Conservation (phyloP, 1,140 invertebrate species). For the Tenebrio molitor region DNA sequence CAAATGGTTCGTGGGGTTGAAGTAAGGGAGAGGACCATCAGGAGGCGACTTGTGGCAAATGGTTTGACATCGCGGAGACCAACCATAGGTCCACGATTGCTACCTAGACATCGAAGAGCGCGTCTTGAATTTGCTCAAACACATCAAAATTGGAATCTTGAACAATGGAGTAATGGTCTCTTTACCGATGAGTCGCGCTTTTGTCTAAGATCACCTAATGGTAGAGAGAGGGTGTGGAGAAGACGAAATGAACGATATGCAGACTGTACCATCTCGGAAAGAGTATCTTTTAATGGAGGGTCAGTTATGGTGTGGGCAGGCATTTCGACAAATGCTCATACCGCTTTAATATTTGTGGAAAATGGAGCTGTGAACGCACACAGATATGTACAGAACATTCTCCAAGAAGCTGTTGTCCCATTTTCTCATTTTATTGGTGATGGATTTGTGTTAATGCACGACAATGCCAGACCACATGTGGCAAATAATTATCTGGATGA, state of each 20-base stretch:
- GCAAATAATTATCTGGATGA: constrained; percentile 23
- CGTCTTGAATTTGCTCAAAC: no score
- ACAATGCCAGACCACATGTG: constrained; percentile 38
- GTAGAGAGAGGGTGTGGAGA: background rate
- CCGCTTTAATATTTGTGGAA: background rate
- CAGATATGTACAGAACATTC: background rate
- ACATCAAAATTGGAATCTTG: no score
- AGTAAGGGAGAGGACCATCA: background rate
- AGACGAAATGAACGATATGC: background rate
- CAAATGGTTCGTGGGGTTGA: background rate
- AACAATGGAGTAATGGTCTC: background rate
- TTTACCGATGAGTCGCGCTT: background rate
- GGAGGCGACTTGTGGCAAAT: background rate
- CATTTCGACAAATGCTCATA: background rate
- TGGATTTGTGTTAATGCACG: constrained; percentile 1
- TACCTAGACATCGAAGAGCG: background rate
- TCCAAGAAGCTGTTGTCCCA: background rate
- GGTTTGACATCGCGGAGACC: background rate
- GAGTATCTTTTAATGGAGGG: background rate
- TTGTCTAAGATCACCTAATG: background rate
- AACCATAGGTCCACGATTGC: background rate
- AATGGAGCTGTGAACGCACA: background rate
- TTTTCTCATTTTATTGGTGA: background rate
- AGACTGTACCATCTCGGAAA: background rate
- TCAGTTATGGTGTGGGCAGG: background rate